phyloP scores from a whole-genome alignment of 2,113 vertebrate species.

The Gopherus evgoodei region DNA sequence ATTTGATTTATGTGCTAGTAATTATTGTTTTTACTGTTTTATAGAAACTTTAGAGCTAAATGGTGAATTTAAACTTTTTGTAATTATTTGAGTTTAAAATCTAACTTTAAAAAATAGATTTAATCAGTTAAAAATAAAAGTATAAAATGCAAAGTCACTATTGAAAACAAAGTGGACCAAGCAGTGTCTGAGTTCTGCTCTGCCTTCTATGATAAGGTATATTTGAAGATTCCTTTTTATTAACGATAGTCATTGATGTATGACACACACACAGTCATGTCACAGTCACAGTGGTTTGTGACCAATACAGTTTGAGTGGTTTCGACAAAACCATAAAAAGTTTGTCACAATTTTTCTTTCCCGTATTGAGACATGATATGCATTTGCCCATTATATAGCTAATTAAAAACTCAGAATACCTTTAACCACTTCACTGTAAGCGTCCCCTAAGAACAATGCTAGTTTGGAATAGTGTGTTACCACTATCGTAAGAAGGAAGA shows the following conservation, averaged over 20 bases:
- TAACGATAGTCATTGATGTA: neutral
- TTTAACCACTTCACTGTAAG: neutral
- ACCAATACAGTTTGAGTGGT: neutral
- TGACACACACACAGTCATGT: neutral
- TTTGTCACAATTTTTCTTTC: neutral
- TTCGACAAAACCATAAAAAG: neutral
- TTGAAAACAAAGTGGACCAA: neutral
- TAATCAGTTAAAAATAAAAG: slow-evolving; percentile 18
- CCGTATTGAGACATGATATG: neutral
- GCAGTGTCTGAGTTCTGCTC: neutral
- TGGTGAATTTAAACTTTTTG: neutral
- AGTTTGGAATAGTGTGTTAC: neutral
- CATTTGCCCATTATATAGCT: neutral
- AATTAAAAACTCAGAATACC: neutral
- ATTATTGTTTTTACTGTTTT: slow-evolving; percentile 35
- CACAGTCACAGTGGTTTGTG: neutral
- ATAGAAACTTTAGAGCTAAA: neutral
- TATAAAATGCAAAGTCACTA: slow-evolving; percentile 22
- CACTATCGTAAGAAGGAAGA: neutral
- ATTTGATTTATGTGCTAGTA: slow-evolving; percentile 19
- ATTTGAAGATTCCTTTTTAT: neutral
- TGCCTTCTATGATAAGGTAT: neutral
- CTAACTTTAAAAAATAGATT: neutral
- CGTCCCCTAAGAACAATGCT: neutral
- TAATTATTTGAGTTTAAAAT: slow-evolving; percentile 1